phyloP scores from a whole-genome alignment of 2,888 invertebrate genomes.

The Pemphredon lugubris region DNA sequence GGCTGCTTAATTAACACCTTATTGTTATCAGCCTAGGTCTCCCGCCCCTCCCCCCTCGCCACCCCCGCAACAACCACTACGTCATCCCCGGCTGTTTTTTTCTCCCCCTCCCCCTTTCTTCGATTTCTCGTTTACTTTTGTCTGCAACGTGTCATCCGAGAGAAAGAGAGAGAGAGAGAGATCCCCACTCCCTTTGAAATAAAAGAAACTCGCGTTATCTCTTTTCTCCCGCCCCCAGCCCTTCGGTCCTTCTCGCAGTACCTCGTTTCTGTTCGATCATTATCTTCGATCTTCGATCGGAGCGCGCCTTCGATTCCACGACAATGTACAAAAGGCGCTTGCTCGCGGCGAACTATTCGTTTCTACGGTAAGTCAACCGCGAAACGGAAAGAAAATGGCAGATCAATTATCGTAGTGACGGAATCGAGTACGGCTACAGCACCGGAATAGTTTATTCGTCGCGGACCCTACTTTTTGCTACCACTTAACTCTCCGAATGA shows the following conservation, averaged over 20 bases:
- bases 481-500: too few species aligned
- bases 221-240: neutral
- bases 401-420: constrained; percentile 27
- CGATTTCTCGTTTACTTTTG: constrained; percentile 39
- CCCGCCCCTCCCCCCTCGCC: constrained; percentile 10
- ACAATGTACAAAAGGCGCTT: constrained; percentile 31
- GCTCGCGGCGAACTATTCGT: neutral
- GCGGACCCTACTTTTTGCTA: too few species aligned
- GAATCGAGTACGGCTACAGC: neutral
- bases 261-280: constrained; percentile 19
- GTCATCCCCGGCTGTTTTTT: constrained; percentile 29
- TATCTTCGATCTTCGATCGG: constrained; percentile 45
- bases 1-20: constrained; percentile 72
- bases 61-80: too few species aligned
- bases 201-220: constrained; percentile 27
- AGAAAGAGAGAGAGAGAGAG: too few species aligned
- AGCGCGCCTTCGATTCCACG: constrained; percentile 24
- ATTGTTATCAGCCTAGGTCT: constrained; percentile 65
- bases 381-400: constrained; percentile 11
- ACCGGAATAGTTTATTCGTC: neutral
- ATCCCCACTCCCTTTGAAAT: constrained; percentile 33
- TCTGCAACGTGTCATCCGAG: constrained; percentile 56
- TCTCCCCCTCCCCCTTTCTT: constrained; percentile 11
- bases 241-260: too few species aligned
- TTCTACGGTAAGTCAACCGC: constrained; percentile 1